Conservation (phyloP, 1,140 invertebrate species). For the Drosophila teissieri region DNA sequence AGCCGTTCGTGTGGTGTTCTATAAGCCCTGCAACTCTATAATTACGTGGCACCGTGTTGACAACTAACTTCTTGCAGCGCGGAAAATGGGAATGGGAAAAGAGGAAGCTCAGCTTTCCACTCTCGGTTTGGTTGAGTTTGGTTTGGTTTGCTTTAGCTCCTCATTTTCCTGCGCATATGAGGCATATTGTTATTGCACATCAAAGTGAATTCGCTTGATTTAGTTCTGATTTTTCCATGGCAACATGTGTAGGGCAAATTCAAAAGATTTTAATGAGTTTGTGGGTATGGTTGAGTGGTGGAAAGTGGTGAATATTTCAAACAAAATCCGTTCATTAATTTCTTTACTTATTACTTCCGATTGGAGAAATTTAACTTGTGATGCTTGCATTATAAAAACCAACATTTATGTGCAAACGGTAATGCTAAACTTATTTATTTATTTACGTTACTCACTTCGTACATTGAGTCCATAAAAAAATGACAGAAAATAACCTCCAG, state of each 20-base stretch:
- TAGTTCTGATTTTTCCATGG: slow-evolving; percentile 14
- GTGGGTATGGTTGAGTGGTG: not conserved
- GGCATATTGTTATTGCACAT: slow-evolving; percentile 42
- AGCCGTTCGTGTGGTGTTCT: slow-evolving; percentile 23
- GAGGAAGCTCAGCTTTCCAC: slow-evolving; percentile 14
- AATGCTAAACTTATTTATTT: slow-evolving; percentile 36
- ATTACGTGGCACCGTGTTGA: slow-evolving; percentile 67
- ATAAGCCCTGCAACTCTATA: slow-evolving; percentile 54
- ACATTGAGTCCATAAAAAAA: slow-evolving; percentile 29
- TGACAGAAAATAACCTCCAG: slow-evolving; percentile 39
- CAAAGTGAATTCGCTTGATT: slow-evolving; percentile 41
- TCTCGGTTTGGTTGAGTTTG: slow-evolving; percentile 13
- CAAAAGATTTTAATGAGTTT: slow-evolving; percentile 31
- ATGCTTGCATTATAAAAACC: too few relatives aligned
- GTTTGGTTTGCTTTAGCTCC: slow-evolving; percentile 7
- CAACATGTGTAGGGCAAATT: slow-evolving; percentile 13
- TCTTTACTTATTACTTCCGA: not conserved
- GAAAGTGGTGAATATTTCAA: too few relatives aligned
- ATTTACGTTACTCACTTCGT: slow-evolving; percentile 37
- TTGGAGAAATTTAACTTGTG: too few relatives aligned
- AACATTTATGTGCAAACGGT: slow-evolving; percentile 24
- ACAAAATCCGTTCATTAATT: too few relatives aligned
- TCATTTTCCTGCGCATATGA: slow-evolving; percentile 1
- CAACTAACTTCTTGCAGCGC: slow-evolving; percentile 48
- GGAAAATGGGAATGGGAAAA: slow-evolving; percentile 1